Evolutionary conservation across 2,888 invertebrate genomes (phyloP).

Genomic region (Phrixothrix hirtus): DNA sequence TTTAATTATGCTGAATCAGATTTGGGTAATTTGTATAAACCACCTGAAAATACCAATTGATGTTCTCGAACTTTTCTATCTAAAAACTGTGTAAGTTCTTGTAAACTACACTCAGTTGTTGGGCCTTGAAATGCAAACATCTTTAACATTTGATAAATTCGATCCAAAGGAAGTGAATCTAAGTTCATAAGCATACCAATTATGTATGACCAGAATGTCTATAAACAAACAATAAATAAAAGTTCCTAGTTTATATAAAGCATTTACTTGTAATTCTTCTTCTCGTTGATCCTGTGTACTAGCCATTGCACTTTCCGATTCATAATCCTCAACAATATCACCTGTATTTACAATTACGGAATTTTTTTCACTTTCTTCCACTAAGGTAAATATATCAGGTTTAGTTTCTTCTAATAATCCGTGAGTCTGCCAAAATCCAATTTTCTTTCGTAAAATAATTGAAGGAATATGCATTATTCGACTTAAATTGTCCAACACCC

Average conservation of each 20-base stretch:
- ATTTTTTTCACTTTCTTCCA: slow-evolving; percentile 66
- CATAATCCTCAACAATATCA: slow-evolving; percentile 82
- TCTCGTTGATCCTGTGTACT: slow-evolving; percentile 93
- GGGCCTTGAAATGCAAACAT: slow-evolving; percentile 96
- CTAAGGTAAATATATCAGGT: slow-evolving; percentile 72
- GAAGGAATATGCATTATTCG: slow-evolving; percentile 85
- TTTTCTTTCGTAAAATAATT: slow-evolving; percentile 81
- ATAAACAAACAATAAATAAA: slow-evolving; percentile 36
- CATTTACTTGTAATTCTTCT: slow-evolving; percentile 90
- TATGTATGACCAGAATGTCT: slow-evolving; percentile 95
- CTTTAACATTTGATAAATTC: slow-evolving; percentile 95
- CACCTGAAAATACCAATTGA: slow-evolving; percentile 80
- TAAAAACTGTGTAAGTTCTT: slow-evolving; percentile 85
- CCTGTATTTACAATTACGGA: slow-evolving; percentile 62
- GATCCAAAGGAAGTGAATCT: slow-evolving; percentile 85
- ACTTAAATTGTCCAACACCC: slow-evolving; percentile 86
- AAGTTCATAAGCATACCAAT: slow-evolving; percentile 96
- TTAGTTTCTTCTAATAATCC: slow-evolving; percentile 79
- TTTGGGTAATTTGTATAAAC: slow-evolving; percentile 87
- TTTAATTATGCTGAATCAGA: slow-evolving; percentile 37
- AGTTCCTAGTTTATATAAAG: too few species aligned
- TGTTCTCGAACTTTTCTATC: slow-evolving; percentile 93
- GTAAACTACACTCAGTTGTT: slow-evolving; percentile 82
- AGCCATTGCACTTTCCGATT: slow-evolving; percentile 91
- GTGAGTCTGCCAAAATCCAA: slow-evolving; percentile 94